Conservation (phyloP, 2,888 invertebrate genomes). For the Cryptops parisi region DNA sequence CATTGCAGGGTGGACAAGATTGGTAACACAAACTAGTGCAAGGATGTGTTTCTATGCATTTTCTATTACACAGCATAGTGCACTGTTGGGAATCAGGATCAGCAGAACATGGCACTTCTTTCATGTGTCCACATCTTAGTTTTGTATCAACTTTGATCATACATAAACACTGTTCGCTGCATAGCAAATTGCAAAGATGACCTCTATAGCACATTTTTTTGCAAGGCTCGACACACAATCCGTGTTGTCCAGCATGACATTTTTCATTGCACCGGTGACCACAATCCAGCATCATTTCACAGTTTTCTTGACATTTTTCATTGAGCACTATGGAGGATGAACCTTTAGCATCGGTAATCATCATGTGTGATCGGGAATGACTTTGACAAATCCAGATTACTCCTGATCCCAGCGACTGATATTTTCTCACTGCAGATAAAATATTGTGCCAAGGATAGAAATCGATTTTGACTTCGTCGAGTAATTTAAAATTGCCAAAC, state of each 20-base stretch:
- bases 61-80: no score
- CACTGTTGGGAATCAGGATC: no score
- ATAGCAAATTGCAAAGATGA: not conserved
- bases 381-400: not conserved
- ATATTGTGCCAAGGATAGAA: not conserved
- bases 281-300: not conserved
- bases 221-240: not conserved
- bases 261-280: not conserved
- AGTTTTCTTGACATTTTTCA: not conserved
- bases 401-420: not conserved
- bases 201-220: not conserved
- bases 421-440: not conserved
- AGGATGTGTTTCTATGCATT: no score
- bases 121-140: not conserved
- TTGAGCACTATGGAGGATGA: not conserved
- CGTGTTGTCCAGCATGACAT: not conserved
- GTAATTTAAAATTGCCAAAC: constrained; percentile 45
- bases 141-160: not conserved
- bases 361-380: not conserved
- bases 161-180: not conserved
- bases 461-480: constrained; percentile 16
- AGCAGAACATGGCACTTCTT: no score
- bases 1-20: no score
- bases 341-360: not conserved
- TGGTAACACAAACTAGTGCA: no score